A percentile compares a stretch with the other conserved stretches of the same genome.
Evolutionary conservation across 1,140 invertebrate genomes (phyloP).

Genomic region (Neodiprion fabricii): DNA sequence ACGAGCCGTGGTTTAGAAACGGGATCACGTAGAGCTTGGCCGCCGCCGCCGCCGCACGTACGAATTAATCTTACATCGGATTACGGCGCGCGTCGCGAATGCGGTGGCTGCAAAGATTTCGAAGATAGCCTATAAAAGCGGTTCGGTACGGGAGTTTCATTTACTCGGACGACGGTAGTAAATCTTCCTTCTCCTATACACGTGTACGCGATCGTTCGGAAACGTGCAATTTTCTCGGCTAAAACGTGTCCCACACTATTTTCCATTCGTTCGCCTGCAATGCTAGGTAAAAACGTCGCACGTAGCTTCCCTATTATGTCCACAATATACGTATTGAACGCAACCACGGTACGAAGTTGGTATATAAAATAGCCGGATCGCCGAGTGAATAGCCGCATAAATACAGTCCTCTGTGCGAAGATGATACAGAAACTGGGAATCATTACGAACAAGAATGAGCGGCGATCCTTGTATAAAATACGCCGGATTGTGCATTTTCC

Average conservation of each 20-base stretch:
- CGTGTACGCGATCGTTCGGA: not conserved
- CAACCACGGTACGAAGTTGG: too few relatives aligned
- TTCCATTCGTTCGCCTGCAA: too few relatives aligned
- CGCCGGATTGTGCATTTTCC: too few relatives aligned
- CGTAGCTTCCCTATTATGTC: too few relatives aligned
- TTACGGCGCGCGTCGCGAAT: not conserved
- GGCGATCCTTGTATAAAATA: not conserved
- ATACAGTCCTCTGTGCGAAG: not conserved
- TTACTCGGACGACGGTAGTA: not conserved
- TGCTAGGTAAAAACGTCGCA: too few relatives aligned
- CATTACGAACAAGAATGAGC: not conserved
- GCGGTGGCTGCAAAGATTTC: not conserved
- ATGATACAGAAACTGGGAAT: not conserved
- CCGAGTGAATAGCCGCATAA: not conserved
- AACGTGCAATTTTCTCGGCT: not conserved
- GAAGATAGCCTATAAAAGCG: constrained; percentile 2
- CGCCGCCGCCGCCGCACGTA: not conserved
- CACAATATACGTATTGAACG: too few relatives aligned
- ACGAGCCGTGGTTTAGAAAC: constrained; percentile 7
- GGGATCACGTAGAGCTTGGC: not conserved
- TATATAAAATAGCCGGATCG: too few relatives aligned
- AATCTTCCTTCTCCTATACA: not conserved
- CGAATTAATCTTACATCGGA: constrained; percentile 7
- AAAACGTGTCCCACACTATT: not conserved
- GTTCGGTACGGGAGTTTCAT: not conserved